Evolutionary conservation across 2,888 invertebrate species (phyloP), one percentile per base, ranked within the genome.

Genomic region (Pachliopta kotzebuea): DNA sequence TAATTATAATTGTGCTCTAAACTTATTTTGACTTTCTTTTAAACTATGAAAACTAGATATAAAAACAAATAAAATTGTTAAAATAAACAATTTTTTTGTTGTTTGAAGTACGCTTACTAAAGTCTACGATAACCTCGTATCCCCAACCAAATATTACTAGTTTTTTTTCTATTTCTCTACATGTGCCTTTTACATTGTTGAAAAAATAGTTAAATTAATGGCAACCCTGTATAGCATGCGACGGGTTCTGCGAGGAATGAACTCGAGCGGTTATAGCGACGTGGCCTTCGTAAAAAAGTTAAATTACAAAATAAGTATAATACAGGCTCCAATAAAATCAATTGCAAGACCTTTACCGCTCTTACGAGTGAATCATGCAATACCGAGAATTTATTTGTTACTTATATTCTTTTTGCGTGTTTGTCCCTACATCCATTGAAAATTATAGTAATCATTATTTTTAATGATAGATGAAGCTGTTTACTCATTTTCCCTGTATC

Each of bases 221-320:
- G 24, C 65, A 65, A 61, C 65, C 65, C 65, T 65, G 26, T 20
- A 8, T 23, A 57, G 14, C 42, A 23, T 58, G 24, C 65, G 56
- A 24, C 54, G 61, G 53, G 57, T 54, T 57, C 54, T 58, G 65
- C 65, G 65, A 49, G 57, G 61, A 65, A 65, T 65, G 65, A 65
- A 65, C 65, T 54, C 65, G 49, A 45, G 54, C 61, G 65, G 65
- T 62, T 65, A 55, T 58, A 56, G 52, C 64, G 54, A 23, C 53
- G 60, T 61, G 65, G 65, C 65, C 65, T 65, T 65, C 65, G 60
- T 49, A 65, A 65, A 65, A 65, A 65, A 65, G 61, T 62, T 65
- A 58, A 65, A 65, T 65, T 65, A 61, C 65, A 61, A 65, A 65
- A 65, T 65, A 65, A 61, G 61, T 61, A 65, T 62, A 61, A 65